Percentiles rank a stretch among this genome's conserved stretches.
phyloP scores from a whole-genome alignment of 2,797 vertebrate genomes.

The Margarornis squamiger region DNA sequence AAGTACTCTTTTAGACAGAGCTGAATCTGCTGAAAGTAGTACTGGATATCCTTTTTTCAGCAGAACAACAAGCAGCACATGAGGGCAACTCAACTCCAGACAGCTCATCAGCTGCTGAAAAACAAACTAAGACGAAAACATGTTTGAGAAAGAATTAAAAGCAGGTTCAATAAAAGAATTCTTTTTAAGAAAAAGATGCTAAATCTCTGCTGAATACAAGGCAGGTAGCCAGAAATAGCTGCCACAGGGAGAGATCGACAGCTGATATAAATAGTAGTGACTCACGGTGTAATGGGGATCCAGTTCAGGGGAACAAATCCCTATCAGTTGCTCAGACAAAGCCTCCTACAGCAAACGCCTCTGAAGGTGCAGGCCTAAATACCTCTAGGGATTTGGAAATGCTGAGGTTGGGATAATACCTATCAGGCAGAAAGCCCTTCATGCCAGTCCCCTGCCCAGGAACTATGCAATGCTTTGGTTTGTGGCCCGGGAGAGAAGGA shows the following conservation, averaged over 20 bases:
- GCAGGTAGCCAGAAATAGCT: slow-evolving; percentile 52
- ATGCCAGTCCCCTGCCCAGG: background rate
- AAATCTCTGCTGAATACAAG: background rate
- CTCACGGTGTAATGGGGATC: slow-evolving; percentile 3
- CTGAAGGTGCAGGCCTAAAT: background rate
- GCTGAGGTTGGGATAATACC: background rate
- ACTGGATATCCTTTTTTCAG: background rate
- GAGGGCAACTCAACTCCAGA: background rate
- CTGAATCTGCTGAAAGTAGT: background rate
- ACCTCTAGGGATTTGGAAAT: background rate
- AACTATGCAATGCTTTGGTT: background rate
- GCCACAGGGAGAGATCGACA: background rate
- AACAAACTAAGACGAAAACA: background rate
- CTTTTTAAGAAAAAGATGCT: background rate
- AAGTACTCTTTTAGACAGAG: background rate
- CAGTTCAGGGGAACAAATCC: slow-evolving; percentile 4
- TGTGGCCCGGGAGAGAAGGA: background rate
- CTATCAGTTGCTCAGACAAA: slow-evolving; percentile 15
- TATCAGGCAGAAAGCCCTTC: background rate
- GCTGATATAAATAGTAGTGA: slow-evolving; percentile 52
- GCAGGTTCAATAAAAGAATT: background rate
- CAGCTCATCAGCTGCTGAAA: background rate
- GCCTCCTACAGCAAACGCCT: background rate
- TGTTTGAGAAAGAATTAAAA: background rate
- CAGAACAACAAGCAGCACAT: background rate